A percentile compares a stretch with the other conserved stretches of the same genome.
Evolutionary conservation across 2,113 vertebrate genomes (phyloP).

Genomic region (Thalassoma bifasciatum): DNA sequence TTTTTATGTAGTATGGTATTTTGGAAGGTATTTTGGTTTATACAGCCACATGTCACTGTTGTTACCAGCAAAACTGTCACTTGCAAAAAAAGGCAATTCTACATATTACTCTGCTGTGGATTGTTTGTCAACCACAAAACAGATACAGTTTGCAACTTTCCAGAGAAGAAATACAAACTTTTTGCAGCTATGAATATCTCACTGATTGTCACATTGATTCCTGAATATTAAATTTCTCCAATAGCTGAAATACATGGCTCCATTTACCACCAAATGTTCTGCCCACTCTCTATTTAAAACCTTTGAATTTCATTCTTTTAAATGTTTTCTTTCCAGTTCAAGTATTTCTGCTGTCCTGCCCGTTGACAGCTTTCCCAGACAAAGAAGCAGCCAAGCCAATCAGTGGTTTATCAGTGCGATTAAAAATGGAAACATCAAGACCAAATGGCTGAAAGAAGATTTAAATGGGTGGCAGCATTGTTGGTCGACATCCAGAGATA

Average conservation of each 20-base stretch:
- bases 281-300: background rate
- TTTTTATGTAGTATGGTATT: too few relatives aligned
- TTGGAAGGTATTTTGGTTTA: too few relatives aligned
- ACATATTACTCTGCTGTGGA: too few relatives aligned
- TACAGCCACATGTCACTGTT: too few relatives aligned
- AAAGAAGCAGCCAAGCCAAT: background rate
- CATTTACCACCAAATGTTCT: background rate
- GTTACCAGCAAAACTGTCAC: too few relatives aligned
- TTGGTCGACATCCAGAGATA: background rate
- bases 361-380: background rate
- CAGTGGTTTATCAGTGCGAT: background rate
- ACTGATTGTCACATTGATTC: too few relatives aligned
- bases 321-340: background rate
- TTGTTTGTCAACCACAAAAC: background rate
- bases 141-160: background rate
- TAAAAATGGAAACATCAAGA: background rate
- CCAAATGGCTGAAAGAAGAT: background rate
- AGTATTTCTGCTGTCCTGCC: background rate
- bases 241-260: background rate
- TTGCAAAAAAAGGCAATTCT: too few relatives aligned
- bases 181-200: too few relatives aligned
- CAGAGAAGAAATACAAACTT: too few relatives aligned
- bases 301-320: background rate
- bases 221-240: background rate
- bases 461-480: background rate